Conservation (phyloP, 2,797 vertebrate genomes). For the Delichon dasypus region DNA sequence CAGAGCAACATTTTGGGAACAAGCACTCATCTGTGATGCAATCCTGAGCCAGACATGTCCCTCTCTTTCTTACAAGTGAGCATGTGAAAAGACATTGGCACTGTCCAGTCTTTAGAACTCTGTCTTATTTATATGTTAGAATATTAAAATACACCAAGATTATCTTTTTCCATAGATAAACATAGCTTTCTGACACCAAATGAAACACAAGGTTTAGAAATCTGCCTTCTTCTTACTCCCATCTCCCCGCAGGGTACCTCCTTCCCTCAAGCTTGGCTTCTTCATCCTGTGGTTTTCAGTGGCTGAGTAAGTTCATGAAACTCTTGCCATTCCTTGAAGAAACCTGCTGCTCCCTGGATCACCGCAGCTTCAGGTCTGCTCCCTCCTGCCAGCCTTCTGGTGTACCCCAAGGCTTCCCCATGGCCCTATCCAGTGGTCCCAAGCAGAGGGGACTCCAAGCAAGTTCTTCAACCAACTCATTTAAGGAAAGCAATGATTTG, state of each 20-base stretch:
- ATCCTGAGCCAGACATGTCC: not conserved
- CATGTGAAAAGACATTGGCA: not conserved
- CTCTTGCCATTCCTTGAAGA: not conserved
- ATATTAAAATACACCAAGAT: not conserved
- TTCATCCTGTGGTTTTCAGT: not conserved
- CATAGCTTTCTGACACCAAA: not conserved
- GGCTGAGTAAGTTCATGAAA: not conserved
- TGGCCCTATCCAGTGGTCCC: not conserved
- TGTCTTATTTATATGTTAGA: not conserved
- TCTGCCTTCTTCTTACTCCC: not conserved
- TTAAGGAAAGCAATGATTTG: not conserved
- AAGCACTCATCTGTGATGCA: rapidly evolving
- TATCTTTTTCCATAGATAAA: not conserved
- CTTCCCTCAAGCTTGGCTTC: not conserved
- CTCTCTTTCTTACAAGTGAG: not conserved
- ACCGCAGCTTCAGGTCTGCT: not conserved
- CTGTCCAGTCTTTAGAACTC: not conserved
- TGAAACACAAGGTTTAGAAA: not conserved
- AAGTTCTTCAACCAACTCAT: not conserved
- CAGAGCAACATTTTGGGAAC: not conserved
- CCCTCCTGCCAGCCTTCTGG: not conserved
- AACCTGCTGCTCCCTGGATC: not conserved
- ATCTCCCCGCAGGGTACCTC: not conserved
- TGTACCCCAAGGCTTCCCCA: not conserved
- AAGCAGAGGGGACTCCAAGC: not conserved